Conservation (phyloP, 2,888 invertebrate genomes). For the Acleris holmiana region DNA sequence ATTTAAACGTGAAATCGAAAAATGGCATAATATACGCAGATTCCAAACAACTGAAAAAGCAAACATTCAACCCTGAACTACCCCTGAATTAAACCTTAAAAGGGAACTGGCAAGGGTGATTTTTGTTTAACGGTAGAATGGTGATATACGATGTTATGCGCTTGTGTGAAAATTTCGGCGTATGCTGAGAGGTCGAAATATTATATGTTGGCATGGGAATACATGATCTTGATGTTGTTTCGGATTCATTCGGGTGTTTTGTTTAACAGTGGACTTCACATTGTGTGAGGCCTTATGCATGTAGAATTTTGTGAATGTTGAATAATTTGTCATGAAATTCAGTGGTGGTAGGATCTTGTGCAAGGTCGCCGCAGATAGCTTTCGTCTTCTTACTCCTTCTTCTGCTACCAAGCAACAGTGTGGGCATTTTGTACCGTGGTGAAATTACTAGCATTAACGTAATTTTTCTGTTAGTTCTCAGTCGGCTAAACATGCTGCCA, state of each 20-base stretch:
- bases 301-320: neutral
- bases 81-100: neutral
- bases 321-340: too few relatives aligned
- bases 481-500: too few relatives aligned
- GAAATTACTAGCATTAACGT: too few relatives aligned
- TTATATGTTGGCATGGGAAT: slow-evolving; percentile 35
- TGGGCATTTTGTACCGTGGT: too few relatives aligned
- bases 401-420: too few relatives aligned
- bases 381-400: too few relatives aligned
- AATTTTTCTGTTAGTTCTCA: too few relatives aligned
- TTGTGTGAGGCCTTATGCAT: neutral
- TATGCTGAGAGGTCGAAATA: slow-evolving; percentile 31
- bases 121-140: neutral
- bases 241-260: slow-evolving; percentile 19
- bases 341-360: neutral
- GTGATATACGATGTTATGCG: neutral
- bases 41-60: slow-evolving; percentile 25
- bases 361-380: neutral
- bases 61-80: neutral
- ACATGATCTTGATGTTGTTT: slow-evolving; percentile 30
- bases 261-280: slow-evolving; percentile 10
- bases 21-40: slow-evolving; percentile 44
- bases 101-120: neutral
- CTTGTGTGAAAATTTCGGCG: slow-evolving; percentile 14
- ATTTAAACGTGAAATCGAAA: slow-evolving; percentile 64